Conservation (phyloP, 2,888 invertebrate genomes). For the Limnephilus lunatus region DNA sequence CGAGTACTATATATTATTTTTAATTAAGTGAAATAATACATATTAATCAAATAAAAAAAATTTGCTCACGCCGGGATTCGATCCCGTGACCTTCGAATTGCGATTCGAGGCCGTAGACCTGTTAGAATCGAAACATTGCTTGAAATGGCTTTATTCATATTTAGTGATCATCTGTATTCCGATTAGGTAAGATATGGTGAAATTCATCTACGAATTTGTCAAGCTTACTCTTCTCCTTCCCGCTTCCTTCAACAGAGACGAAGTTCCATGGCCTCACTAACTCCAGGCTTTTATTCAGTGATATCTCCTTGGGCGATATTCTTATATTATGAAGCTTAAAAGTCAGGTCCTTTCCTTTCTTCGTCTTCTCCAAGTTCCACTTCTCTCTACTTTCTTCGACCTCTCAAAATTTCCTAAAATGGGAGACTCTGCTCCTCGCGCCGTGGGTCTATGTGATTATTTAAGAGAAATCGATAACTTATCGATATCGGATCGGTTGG, state of each 20-base stretch:
- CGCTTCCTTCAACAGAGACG: background rate
- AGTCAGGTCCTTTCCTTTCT: background rate
- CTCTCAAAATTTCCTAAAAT: background rate
- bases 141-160: background rate
- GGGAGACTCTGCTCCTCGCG: too few relatives aligned
- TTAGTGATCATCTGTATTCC: too few relatives aligned
- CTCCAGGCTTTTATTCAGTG: background rate
- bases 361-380: background rate
- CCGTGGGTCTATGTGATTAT: too few relatives aligned
- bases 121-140: background rate
- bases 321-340: background rate
- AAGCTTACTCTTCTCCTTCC: background rate
- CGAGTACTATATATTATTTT: too few relatives aligned
- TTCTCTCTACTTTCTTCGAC: background rate
- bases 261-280: background rate
- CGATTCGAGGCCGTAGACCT: background rate
- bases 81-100: too few relatives aligned
- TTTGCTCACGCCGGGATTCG: too few relatives aligned
- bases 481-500: too few relatives aligned
- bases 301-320: background rate
- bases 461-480: too few relatives aligned
- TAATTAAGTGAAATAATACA: too few relatives aligned
- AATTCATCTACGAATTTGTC: background rate
- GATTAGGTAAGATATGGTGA: background rate
- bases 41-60: too few relatives aligned